Evolutionary conservation across 2,888 invertebrate genomes (phyloP), one percentile per base, ranked within the genome.

Genomic region (Mythimna loreyi): DNA sequence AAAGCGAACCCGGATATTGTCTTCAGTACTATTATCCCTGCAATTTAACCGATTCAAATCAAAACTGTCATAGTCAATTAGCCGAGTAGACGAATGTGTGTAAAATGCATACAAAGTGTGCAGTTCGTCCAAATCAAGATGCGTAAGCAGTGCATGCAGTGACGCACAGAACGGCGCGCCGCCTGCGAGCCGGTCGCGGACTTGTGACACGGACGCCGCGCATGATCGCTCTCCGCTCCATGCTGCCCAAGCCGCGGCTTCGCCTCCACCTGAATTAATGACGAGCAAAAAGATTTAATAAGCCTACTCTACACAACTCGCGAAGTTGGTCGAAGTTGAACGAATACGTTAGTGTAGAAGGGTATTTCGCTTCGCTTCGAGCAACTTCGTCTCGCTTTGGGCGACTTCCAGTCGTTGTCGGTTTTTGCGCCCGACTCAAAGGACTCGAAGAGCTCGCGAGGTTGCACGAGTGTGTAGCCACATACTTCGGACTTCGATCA

Each of bases 41-140:
- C 45, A 61, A 67, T 58, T 21, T 25, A 67, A 47, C 9, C 19
- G 53, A 47, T 4, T 16, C 47, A n/a, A n/a, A n/a, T 43, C 9
- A 33, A 50, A 68, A 21, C 47, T 57, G 3, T 19, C 11, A 28
- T 9, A 58, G 33, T 33, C 30, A 30, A 60, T 55, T 23, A 40
- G n/a, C 19, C 7, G 21, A 45, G 2, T 56, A 21, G 8, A 49
- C n/a, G 8, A 21, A 21, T 16, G 23, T 25, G 16, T 59, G 23
- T 43, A 56, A 25, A 19, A 19, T 40, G 30, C 75, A 19, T 91
- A 85, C 95, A 86, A 78, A 80, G 90, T 66, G 56, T 86, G 78
- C 59, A 94, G 89, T 0, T 97, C 97, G 77, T 98, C 98, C 61
- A 98, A 92, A 89, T 98, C 97, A n/a, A 98, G 94, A 58, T 97